These are phyloP conservation scores for Labroides dimidiatus DNA, from an alignment of 2,797 vertebrate species.

Conservation along the genomic window DNA sequence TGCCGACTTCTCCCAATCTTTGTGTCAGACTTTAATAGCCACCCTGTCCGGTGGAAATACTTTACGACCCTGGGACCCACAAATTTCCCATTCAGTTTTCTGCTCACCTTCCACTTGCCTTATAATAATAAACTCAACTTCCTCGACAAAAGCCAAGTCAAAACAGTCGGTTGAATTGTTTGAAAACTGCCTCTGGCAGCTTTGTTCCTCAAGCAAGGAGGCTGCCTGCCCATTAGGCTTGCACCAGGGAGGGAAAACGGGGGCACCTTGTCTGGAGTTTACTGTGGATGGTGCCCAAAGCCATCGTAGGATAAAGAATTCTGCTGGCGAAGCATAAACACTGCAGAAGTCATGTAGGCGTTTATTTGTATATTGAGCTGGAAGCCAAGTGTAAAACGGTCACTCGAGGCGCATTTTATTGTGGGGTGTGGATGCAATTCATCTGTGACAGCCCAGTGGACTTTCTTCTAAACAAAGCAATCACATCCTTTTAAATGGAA, in stretches of 20 bases:
- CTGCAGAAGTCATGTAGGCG: conserved; percentile 48
- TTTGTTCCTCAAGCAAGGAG: conserved; percentile 39
- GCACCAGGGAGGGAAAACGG: conserved; percentile 17
- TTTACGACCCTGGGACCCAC: neutral
- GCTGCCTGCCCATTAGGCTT: conserved; percentile 26
- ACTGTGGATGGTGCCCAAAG: conserved; percentile 42
- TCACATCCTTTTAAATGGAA: conserved; percentile 23
- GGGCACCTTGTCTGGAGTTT: conserved; percentile 33
- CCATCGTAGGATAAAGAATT: conserved; percentile 12
- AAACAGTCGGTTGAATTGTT: conserved; percentile 22
- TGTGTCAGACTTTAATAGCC: neutral
- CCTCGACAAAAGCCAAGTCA: conserved; percentile 15
- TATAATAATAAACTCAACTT: conserved; percentile 8
- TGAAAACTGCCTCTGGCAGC: conserved; percentile 27
- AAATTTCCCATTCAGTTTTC: neutral
- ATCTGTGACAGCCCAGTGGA: conserved; percentile 29
- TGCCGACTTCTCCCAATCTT: neutral
- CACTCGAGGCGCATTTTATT: conserved; percentile 44
- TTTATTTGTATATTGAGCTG: conserved; percentile 57
- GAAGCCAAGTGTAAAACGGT: conserved; percentile 44
- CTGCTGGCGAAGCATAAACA: conserved; percentile 43
- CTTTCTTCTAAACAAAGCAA: conserved; percentile 29
- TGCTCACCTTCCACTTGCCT: neutral
- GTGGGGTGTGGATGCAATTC: conserved; percentile 40
- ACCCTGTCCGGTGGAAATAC: neutral